Evolutionary conservation across 2,888 invertebrate genomes (phyloP).

Genomic region (Cerastis leucographa): DNA sequence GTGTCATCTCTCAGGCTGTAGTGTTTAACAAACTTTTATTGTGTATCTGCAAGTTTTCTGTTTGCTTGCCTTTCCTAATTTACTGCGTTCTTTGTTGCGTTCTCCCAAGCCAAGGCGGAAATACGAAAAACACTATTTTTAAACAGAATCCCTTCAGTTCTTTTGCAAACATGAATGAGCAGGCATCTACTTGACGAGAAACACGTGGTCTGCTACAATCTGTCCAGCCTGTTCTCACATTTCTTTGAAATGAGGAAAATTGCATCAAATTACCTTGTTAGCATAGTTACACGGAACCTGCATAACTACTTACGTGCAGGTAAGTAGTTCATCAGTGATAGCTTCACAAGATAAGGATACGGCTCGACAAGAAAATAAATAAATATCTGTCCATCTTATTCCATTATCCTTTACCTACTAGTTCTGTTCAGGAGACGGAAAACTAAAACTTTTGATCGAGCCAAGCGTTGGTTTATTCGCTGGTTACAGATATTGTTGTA

Average conservation of each 20-base stretch:
- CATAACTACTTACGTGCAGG: slow-evolving; percentile 20
- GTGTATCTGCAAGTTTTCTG: slow-evolving; percentile 17
- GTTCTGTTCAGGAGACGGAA: background rate
- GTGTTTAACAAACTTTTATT: slow-evolving; percentile 26
- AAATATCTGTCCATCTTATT: background rate
- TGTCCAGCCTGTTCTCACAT: slow-evolving; percentile 34
- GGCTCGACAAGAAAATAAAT: background rate
- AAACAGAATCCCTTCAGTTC: slow-evolving; percentile 13
- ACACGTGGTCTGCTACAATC: slow-evolving; percentile 17
- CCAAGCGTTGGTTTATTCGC: too few species aligned
- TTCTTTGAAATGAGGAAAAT: slow-evolving; percentile 56
- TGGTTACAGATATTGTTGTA: too few species aligned
- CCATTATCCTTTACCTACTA: too few species aligned
- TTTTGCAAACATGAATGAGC: background rate
- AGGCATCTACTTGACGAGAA: slow-evolving; percentile 1
- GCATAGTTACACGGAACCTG: slow-evolving; percentile 43
- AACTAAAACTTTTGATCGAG: background rate
- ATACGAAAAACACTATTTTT: slow-evolving; percentile 13
- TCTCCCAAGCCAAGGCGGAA: background rate
- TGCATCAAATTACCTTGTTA: slow-evolving; percentile 46
- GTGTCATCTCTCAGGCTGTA: slow-evolving; percentile 17
- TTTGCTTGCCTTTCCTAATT: slow-evolving; percentile 48
- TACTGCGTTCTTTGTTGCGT: slow-evolving; percentile 39
- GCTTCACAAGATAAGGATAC: slow-evolving; percentile 4
- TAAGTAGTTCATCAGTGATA: slow-evolving; percentile 8